phyloP scores from a whole-genome alignment of 2,797 vertebrate species.

The Rhinophrynus dorsalis region DNA sequence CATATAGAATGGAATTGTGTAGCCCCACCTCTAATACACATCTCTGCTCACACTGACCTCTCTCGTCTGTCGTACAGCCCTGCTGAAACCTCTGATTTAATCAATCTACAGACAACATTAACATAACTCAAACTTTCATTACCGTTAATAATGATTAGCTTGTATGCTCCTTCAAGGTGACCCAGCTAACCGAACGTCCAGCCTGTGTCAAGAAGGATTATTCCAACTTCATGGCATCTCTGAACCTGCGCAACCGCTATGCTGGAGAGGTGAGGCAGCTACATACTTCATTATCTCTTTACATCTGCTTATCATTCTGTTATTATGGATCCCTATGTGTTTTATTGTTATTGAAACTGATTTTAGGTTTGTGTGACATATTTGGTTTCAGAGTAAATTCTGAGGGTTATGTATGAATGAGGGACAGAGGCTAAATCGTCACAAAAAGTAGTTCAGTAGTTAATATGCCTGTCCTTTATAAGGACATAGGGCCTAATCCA shows the following conservation, averaged over 20 bases:
- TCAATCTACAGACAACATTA: background rate
- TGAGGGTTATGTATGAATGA: no score
- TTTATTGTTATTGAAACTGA: no score
- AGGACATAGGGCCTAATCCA: no score
- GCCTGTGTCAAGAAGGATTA: conserved; percentile 96
- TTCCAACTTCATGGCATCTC: conserved; percentile 96
- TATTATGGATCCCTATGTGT: no score
- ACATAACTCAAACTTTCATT: no score
- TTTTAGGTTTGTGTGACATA: no score
- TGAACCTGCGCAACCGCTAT: conserved; percentile 92
- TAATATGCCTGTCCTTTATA: no score
- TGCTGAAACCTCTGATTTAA: conserved; percentile 4
- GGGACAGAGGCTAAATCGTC: no score
- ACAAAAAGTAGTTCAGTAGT: no score
- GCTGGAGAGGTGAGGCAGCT: conserved; percentile 82
- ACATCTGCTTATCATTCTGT: no score
- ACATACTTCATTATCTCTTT: background rate
- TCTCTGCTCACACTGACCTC: background rate
- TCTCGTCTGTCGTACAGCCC: background rate
- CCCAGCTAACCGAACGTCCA: conserved; percentile 89
- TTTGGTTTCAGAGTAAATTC: no score
- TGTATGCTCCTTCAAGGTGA: conserved; percentile 66
- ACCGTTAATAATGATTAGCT: background rate
- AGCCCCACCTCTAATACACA: background rate
- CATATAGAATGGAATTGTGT: background rate